Evolutionary conservation across 2,113 vertebrate species (phyloP).

Genomic region (Oryzias woworae): DNA sequence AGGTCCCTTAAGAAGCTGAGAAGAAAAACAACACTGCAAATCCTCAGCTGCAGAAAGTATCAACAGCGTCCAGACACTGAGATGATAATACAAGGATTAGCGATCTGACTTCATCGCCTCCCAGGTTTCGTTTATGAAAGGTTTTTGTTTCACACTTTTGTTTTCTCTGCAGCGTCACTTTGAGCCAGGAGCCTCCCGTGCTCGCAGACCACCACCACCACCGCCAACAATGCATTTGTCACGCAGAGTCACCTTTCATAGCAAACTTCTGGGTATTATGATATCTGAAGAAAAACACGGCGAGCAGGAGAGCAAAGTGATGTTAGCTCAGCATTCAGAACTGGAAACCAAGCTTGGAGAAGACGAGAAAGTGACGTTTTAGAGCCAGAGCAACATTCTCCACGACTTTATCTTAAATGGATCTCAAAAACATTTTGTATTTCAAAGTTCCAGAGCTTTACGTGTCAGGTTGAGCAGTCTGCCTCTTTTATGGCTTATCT

Average conservation of each 20-base stretch:
- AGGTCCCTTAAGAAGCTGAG: conserved; percentile 5
- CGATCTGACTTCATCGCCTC: conserved; percentile 31
- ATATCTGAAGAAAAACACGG: conserved; percentile 32
- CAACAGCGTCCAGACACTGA: conserved; percentile 7
- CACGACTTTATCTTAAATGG: too few species aligned
- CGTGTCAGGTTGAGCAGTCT: too few species aligned
- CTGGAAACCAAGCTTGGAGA: too few species aligned
- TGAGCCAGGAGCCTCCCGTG: conserved; percentile 4
- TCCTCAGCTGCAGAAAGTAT: conserved; percentile 8
- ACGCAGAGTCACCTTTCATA: conserved; percentile 46
- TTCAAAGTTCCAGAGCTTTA: too few species aligned
- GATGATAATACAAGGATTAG: conserved; percentile 39
- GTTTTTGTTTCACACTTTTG: conserved; percentile 53
- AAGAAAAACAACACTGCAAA: not conserved
- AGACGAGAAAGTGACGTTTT: too few species aligned
- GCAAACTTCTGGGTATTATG: not conserved
- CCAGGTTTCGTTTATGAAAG: conserved; percentile 35
- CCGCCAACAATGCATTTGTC: conserved; percentile 46
- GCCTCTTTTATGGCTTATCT: too few species aligned
- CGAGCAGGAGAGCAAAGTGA: not conserved
- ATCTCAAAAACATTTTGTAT: too few species aligned
- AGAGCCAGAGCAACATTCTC: too few species aligned
- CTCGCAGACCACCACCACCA: conserved; percentile 19
- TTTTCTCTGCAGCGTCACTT: conserved; percentile 37
- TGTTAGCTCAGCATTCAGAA: too few species aligned